Evolutionary conservation across 92 coral and sea anemone genomes (phyloP).

Genomic region (Diadumene lineata): DNA sequence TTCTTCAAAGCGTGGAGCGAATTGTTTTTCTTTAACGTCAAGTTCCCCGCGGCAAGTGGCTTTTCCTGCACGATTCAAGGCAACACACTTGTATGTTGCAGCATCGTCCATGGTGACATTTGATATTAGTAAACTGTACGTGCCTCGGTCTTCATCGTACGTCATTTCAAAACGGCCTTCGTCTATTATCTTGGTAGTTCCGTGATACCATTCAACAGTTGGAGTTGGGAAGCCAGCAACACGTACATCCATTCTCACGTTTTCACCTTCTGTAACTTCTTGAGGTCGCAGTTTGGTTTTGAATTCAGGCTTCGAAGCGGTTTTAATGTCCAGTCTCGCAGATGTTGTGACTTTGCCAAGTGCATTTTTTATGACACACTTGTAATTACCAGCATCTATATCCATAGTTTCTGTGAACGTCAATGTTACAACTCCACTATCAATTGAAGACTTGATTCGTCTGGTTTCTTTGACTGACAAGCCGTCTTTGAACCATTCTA

Average conservation of each 20-base stretch:
- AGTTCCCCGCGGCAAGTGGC: slow-evolving; percentile 82
- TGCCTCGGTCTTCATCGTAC: slow-evolving; percentile 54
- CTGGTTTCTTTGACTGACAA: slow-evolving; percentile 63
- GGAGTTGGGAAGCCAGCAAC: slow-evolving; percentile 72
- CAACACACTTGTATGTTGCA: slow-evolving; percentile 89
- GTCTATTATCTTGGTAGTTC: slow-evolving; percentile 62
- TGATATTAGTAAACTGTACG: slow-evolving; percentile 60
- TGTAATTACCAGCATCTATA: slow-evolving; percentile 82
- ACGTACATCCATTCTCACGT: slow-evolving; percentile 43
- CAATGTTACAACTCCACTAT: slow-evolving; percentile 55
- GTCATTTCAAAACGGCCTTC: slow-evolving; percentile 75
- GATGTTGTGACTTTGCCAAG: slow-evolving; percentile 71
- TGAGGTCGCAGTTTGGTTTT: slow-evolving; percentile 69
- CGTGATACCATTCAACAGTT: slow-evolving; percentile 81
- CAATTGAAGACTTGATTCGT: slow-evolving; percentile 64
- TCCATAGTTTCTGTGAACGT: slow-evolving; percentile 64
- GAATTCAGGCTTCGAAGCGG: slow-evolving; percentile 80
- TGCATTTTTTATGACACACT: slow-evolving; percentile 78
- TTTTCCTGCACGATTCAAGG: slow-evolving; percentile 86
- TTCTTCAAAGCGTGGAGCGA: slow-evolving; percentile 83
- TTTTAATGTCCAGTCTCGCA: slow-evolving; percentile 56
- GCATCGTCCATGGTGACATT: slow-evolving; percentile 67
- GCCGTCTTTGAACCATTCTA: slow-evolving; percentile 90
- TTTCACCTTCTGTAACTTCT: slow-evolving; percentile 58
- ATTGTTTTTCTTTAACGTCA: slow-evolving; percentile 75